These are phyloP conservation scores for Camponotus fellah DNA, from an alignment of 2,888 invertebrate species.

Conservation along the genomic window DNA sequence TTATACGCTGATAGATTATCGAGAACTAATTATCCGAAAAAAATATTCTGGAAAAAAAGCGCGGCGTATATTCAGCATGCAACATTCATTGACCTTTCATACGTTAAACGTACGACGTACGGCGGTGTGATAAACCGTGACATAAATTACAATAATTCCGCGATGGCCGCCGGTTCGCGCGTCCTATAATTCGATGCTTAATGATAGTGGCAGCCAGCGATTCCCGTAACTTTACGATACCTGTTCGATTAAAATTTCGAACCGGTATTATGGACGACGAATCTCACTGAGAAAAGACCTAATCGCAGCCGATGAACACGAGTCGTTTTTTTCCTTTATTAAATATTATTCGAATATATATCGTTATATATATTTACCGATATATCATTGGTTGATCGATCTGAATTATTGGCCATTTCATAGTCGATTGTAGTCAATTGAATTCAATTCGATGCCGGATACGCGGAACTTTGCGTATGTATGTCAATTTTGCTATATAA, in stretches of 20 bases:
- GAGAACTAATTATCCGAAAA: too few relatives aligned
- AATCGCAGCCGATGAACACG: background rate
- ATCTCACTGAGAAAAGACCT: background rate
- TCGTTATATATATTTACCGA: background rate
- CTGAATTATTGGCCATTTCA: slow-evolving; percentile 14
- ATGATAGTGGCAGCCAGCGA: slow-evolving; percentile 25
- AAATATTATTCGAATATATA: background rate
- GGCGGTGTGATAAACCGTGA: slow-evolving; percentile 31
- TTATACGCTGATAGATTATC: background rate
- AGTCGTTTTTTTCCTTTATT: background rate
- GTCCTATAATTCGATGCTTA: slow-evolving; percentile 47
- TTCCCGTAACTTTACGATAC: slow-evolving; percentile 38
- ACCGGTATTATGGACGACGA: slow-evolving; percentile 18
- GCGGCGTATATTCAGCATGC: background rate
- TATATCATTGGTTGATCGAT: background rate
- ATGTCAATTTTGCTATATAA: slow-evolving; percentile 38
- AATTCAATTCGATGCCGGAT: slow-evolving; percentile 10
- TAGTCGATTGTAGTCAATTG: slow-evolving; percentile 7
- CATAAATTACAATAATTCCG: slow-evolving; percentile 49
- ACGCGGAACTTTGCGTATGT: background rate
- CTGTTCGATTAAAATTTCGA: slow-evolving; percentile 25
- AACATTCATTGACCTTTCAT: slow-evolving; percentile 46
- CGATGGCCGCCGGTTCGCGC: slow-evolving; percentile 16
- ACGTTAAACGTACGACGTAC: background rate
- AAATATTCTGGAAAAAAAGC: background rate